Base-by-base conservation (phyloP, 2,888 invertebrate species). In the Calliopum simillimum region DNA sequence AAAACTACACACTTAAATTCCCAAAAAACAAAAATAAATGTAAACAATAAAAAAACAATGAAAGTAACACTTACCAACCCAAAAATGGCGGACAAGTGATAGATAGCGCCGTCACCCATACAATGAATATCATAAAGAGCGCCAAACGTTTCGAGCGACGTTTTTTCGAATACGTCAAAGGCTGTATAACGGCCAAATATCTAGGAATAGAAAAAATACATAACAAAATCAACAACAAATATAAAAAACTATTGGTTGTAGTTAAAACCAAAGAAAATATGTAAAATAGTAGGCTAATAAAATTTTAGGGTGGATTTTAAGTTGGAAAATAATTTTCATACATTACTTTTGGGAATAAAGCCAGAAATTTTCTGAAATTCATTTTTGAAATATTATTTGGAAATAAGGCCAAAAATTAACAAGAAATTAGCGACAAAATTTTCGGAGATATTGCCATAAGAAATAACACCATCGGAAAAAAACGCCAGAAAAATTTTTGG, bases 31-130 rank as follows among this genome's bases (percentile, higher is more conserved):
- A 49, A 16, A 49, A 11, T 49, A 5, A 33, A 2, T 6, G 33
- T 1, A 33, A 33, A n/a, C n/a, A n/a, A 33, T 33, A 11, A 6
- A 46, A 55, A 21, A 51, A 53, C 21, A 53, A 25, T 19, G 46
- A 58, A 33, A 44, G 46, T 43, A 16, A 66, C 55, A 80, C 90
- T 89, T 85, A 93, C 95, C 96, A 96, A 79, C 96, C 96, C 78
- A 97, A 91, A 87, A 98, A 92, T 1, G 97, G 97, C 2, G 98
- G 98, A 77, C 97, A 95, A 23, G 97, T 97, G 75, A 98, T 97
- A 51, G 94, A 89, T 53, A 95, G 92, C 8, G 97, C 96, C 33
- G 94, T 89, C 16, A 95, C 88, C 98, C 98, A 98, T 0, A 97
- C 97, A 61, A 92, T 91, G 63, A 94, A 89, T 75, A 97, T 95